phyloP scores from a whole-genome alignment of 2,113 vertebrate genomes.

The Sphaerodactylus townsendi region DNA sequence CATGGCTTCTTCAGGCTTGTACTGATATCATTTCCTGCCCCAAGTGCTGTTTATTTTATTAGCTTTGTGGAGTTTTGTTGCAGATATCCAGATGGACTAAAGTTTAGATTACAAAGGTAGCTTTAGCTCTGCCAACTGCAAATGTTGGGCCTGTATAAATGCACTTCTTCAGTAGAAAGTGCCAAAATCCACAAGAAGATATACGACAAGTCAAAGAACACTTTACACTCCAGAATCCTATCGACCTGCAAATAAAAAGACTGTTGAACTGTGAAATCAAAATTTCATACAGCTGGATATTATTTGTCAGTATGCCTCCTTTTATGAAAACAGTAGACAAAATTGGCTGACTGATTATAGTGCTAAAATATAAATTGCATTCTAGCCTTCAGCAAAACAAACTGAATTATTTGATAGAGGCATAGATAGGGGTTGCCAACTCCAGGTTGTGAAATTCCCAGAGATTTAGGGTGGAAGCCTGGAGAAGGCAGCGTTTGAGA shows the following conservation, averaged over 20 bases:
- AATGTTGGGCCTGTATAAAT: slow-evolving; percentile 16
- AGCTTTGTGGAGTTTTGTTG: slow-evolving; percentile 44
- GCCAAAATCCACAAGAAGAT: slow-evolving; percentile 46
- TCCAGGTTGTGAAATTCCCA: too few relatives aligned
- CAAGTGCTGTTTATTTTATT: slow-evolving; percentile 59
- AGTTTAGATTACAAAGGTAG: slow-evolving; percentile 50
- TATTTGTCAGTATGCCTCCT: neutral
- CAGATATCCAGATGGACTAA: slow-evolving; percentile 32
- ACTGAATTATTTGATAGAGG: neutral
- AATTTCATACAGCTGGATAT: neutral
- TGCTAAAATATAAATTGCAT: neutral
- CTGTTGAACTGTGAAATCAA: slow-evolving; percentile 13
- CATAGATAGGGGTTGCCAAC: neutral
- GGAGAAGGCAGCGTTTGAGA: too few relatives aligned
- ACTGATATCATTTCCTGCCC: slow-evolving; percentile 55
- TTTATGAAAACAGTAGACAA: neutral
- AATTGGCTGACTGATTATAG: neutral
- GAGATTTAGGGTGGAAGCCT: too few relatives aligned
- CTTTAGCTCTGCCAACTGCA: slow-evolving; percentile 37
- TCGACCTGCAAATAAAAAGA: neutral
- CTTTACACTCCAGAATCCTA: neutral
- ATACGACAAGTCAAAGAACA: neutral
- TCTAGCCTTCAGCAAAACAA: neutral
- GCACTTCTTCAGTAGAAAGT: slow-evolving; percentile 27
- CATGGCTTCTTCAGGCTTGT: slow-evolving; percentile 46